Base-by-base conservation (phyloP, 2,113 vertebrate species). In the Oenanthe melanoleuca region DNA sequence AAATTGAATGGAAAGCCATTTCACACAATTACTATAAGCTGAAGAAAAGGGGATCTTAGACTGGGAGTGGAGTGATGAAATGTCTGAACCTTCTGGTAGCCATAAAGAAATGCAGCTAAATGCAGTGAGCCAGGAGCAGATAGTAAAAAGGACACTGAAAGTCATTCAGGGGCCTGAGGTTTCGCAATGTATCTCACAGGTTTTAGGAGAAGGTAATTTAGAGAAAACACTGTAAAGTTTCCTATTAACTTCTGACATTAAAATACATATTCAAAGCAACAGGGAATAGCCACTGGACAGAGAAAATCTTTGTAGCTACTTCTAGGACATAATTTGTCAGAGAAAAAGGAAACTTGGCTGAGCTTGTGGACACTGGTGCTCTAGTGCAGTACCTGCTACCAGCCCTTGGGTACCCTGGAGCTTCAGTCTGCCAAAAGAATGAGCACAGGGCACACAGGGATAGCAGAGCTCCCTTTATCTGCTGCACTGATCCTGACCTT, bases 101-200 rank as follows among this genome's bases (percentile, higher is more conserved):
- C 87, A 72, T 92, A 92, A 96, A 80, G 81, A 88, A 95, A 90
- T 61, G 50, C 19, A 66, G 56, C 67, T 64, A 55, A 90, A 86
- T 8, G n/a, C 75, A 93, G 45, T 13, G 55, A 93, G 67, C 42
- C 64, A 90, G 78, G 34, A 67, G 31, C 3, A 78, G 44, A 77
- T 23, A 52, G 22, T 33, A 74, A 67, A 93, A 86, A 78, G 60
- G 65, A 79, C 61, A 64, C 26, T 45, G 66, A 84, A 78, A 80
- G 60, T 59, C 86, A 74, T 49, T 73, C n/a, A 92, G 60, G 71
- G 78, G 8, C 50, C 82, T 86, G 50, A 38, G 60, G 23, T 56
- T 94, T 74, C 86, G 49, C 40, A 71, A 24, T 14, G 20, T n/a
- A 40, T 78, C 31, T 86, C 34, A 71, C 40, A 25, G 9, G 8